phyloP scores from a whole-genome alignment of 2,797 vertebrate species.

The Borostomias antarcticus region DNA sequence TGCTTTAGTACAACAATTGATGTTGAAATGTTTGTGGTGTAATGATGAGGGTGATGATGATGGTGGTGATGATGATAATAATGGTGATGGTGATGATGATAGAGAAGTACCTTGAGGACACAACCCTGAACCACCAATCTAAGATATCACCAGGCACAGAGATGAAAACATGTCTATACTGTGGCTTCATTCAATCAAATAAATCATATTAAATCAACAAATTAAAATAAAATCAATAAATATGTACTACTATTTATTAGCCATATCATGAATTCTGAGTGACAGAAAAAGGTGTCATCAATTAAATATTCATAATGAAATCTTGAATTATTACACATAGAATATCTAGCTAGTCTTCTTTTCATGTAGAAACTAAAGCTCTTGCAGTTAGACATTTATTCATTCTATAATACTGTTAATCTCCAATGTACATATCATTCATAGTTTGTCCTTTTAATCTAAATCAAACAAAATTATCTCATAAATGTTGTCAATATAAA shows the following conservation, averaged over 20 bases:
- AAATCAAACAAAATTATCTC: conserved; percentile 86
- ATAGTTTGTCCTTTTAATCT: conserved; percentile 90
- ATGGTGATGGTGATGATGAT: too few relatives aligned
- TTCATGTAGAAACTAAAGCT: conserved; percentile 95
- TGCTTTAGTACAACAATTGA: too few relatives aligned
- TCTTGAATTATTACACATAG: conserved; percentile 85
- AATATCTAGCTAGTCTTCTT: conserved; percentile 82
- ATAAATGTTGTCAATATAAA: conserved; percentile 88
- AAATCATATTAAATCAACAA: conserved; percentile 40
- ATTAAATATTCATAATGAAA: conserved; percentile 96
- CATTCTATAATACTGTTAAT: conserved; percentile 70
- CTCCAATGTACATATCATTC: conserved; percentile 85
- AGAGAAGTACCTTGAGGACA: too few relatives aligned
- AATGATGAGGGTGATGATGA: too few relatives aligned
- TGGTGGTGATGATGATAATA: too few relatives aligned
- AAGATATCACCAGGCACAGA: too few relatives aligned
- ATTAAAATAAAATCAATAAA: conserved; percentile 47
- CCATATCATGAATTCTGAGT: conserved; percentile 58
- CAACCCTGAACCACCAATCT: too few relatives aligned
- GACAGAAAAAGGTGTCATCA: conserved; percentile 70
- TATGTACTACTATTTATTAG: conserved; percentile 54
- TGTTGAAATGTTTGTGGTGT: too few relatives aligned
- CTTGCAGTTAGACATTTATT: conserved; percentile 87
- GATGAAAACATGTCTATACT: too few relatives aligned
- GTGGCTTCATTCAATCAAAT: too few relatives aligned